These are phyloP conservation scores for Latrodectus hesperus DNA, from an alignment of 2,888 invertebrate species.

Conservation along the genomic window DNA sequence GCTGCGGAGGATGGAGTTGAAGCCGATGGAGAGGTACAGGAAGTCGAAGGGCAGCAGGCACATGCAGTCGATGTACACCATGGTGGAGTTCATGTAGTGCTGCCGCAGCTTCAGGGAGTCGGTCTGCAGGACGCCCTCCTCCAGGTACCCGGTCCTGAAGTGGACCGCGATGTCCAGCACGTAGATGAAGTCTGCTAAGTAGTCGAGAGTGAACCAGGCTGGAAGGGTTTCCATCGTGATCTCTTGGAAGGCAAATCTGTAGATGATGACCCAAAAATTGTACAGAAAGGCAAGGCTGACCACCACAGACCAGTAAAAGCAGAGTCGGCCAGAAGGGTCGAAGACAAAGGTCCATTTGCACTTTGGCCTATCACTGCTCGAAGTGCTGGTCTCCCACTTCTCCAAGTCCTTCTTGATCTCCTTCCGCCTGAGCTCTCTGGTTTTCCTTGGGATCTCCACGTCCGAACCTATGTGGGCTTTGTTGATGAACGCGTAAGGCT, in stretches of 20 bases:
- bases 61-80: constrained; percentile 98
- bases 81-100: constrained; percentile 98
- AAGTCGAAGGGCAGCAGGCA: constrained; percentile 98
- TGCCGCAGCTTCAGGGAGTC: constrained; percentile 93
- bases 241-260: constrained; percentile 98
- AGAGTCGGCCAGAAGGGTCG: constrained; percentile 96
- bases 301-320: constrained; percentile 98
- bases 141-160: constrained; percentile 96
- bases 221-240: constrained; percentile 88
- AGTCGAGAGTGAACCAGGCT: constrained; percentile 98
- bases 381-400: constrained; percentile 75
- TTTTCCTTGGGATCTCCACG: constrained; percentile 83
- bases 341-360: constrained; percentile 95
- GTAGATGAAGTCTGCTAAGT: constrained; percentile 96
- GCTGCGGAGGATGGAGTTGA: constrained; percentile 93
- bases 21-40: constrained; percentile 96
- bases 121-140: constrained; percentile 98
- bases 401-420: constrained; percentile 75
- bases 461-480: constrained; percentile 82
- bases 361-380: constrained; percentile 80
- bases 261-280: constrained; percentile 98
- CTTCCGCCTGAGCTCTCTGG: constrained; percentile 74
- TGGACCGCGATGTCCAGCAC: constrained; percentile 96
- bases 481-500: constrained; percentile 83
- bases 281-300: constrained; percentile 96